Evolutionary conservation across 2,113 vertebrate genomes (phyloP).

Genomic region (Xiphorhynchus elegans): DNA sequence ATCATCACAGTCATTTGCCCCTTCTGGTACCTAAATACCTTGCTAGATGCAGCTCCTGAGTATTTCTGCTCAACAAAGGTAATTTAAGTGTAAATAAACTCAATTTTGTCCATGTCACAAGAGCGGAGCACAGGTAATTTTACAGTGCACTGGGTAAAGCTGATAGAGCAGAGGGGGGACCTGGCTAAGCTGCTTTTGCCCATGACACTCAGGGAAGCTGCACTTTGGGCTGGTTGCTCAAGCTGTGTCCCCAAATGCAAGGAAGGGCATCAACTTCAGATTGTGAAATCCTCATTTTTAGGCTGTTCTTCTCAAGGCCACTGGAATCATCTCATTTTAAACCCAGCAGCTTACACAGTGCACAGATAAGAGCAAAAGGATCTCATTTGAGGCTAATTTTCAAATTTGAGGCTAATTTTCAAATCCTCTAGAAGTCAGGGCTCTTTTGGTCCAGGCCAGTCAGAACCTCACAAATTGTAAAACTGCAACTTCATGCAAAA

Average conservation of each 20-base stretch:
- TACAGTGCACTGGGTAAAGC: neutral
- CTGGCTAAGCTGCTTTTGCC: neutral
- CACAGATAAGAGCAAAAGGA: neutral
- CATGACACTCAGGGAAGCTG: neutral
- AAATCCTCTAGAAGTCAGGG: neutral
- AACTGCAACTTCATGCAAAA: neutral
- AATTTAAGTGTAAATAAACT: neutral
- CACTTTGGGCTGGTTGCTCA: neutral
- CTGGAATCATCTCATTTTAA: neutral
- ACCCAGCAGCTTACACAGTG: neutral
- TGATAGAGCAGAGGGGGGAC: neutral
- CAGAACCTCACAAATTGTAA: neutral
- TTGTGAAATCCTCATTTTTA: neutral
- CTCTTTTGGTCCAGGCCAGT: neutral
- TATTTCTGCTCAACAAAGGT: neutral
- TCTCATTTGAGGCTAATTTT: neutral
- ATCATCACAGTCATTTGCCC: neutral
- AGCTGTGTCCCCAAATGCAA: neutral
- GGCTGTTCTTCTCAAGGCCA: neutral
- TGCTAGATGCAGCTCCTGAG: neutral
- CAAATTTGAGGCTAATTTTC: neutral
- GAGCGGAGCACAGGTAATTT: neutral
- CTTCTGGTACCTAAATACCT: neutral
- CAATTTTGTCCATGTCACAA: neutral
- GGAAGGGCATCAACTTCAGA: neutral